Evolutionary conservation across 2,797 vertebrate species (phyloP).

Genomic region (Pteronotus mesoamericanus): DNA sequence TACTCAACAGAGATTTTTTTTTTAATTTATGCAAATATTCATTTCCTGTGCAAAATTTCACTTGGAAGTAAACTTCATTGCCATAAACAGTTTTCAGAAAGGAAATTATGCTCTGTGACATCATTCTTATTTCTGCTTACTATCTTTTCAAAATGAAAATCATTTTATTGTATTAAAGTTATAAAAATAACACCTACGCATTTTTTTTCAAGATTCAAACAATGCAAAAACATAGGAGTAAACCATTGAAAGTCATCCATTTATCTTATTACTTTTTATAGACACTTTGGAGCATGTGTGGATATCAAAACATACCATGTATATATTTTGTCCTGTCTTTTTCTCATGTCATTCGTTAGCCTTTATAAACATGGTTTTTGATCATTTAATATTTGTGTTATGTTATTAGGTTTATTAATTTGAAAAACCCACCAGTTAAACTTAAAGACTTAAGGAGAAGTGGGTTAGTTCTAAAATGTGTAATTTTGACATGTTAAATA

Average conservation of each 20-base stretch:
- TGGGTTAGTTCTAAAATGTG: neutral
- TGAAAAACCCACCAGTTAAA: neutral
- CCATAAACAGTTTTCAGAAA: neutral
- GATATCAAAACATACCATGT: neutral
- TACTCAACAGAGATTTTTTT: neutral
- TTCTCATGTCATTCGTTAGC: neutral
- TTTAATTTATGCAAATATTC: neutral
- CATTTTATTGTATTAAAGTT: neutral
- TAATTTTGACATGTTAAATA: neutral
- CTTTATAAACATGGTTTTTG: neutral
- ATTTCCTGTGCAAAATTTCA: neutral
- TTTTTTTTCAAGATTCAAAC: neutral
- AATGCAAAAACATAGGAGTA: neutral
- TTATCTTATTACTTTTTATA: neutral
- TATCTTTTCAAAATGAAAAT: slow-evolving; percentile 8
- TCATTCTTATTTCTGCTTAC: neutral
- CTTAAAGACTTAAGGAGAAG: neutral
- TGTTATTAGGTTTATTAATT: neutral
- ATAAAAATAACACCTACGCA: neutral
- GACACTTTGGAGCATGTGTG: neutral
- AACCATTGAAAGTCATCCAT: neutral
- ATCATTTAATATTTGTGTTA: neutral
- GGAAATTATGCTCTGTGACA: neutral
- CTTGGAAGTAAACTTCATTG: neutral
- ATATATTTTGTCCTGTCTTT: neutral